These are phyloP conservation scores for Dolomedes plantarius DNA, from an alignment of 2,888 invertebrate species.

Conservation along the genomic window DNA sequence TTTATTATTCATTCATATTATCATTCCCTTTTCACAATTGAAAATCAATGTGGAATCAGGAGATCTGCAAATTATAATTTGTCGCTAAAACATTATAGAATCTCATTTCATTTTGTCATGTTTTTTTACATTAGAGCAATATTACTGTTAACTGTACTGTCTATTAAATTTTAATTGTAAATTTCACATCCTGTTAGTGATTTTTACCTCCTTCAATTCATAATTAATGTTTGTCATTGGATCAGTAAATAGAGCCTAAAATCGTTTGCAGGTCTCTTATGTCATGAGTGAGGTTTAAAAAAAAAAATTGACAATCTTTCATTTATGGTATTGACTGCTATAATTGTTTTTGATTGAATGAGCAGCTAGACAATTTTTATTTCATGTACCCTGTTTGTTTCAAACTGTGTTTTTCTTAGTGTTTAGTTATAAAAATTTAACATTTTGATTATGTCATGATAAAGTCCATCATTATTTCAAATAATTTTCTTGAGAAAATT, in stretches of 20 bases:
- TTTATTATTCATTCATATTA: slow-evolving; percentile 26
- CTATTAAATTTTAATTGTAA: too few relatives aligned
- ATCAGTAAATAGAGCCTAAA: too few relatives aligned
- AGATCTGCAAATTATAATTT: slow-evolving; percentile 4
- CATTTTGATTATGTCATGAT: too few relatives aligned
- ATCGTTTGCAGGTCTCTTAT: not conserved
- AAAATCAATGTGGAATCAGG: not conserved
- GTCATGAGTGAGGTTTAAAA: not conserved
- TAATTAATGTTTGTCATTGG: too few relatives aligned
- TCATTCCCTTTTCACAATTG: slow-evolving; percentile 20
- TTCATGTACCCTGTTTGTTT: not conserved
- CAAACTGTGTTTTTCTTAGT: not conserved
- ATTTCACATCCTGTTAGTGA: too few relatives aligned
- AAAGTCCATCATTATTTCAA: not conserved
- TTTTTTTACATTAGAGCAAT: too few relatives aligned
- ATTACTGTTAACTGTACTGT: too few relatives aligned
- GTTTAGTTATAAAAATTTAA: not conserved
- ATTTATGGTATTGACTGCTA: not conserved
- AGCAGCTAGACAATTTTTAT: not conserved
- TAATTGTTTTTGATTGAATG: not conserved
- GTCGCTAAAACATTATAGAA: not conserved
- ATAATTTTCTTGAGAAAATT: too few relatives aligned
- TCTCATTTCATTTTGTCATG: too few relatives aligned
- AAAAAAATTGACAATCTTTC: not conserved
- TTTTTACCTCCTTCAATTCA: too few relatives aligned